phyloP scores from a whole-genome alignment of 2,797 vertebrate genomes.

The Urophycis tenuis region DNA sequence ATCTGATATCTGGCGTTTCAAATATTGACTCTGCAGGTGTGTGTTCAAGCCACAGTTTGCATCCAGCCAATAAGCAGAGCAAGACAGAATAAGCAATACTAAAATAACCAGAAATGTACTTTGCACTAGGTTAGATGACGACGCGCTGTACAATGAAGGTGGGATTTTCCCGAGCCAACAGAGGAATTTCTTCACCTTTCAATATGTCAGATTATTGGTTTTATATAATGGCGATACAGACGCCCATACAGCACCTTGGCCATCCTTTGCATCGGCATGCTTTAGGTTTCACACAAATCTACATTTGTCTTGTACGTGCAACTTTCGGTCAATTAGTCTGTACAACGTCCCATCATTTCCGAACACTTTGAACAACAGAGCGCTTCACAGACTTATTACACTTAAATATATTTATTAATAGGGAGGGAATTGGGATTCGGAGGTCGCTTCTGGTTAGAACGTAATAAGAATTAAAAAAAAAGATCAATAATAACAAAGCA shows the following conservation, averaged over 20 bases:
- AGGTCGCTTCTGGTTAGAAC: no score
- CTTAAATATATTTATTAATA: no score
- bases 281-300: no score
- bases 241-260: no score
- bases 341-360: no score
- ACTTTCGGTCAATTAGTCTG: no score
- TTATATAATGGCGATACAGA: background rate
- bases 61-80: background rate
- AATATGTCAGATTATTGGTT: background rate
- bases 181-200: background rate
- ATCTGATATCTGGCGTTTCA: background rate
- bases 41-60: conserved; percentile 6
- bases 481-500: background rate
- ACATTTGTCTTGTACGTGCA: no score
- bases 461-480: background rate
- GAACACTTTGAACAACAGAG: no score
- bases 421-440: no score
- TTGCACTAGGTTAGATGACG: background rate
- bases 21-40: conserved; percentile 58
- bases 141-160: background rate
- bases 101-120: background rate
- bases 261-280: no score
- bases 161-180: no score
- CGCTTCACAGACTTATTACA: no score
- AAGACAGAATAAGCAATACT: background rate